phyloP scores from a whole-genome alignment of 2,797 vertebrate species.

The Borostomias antarcticus region DNA sequence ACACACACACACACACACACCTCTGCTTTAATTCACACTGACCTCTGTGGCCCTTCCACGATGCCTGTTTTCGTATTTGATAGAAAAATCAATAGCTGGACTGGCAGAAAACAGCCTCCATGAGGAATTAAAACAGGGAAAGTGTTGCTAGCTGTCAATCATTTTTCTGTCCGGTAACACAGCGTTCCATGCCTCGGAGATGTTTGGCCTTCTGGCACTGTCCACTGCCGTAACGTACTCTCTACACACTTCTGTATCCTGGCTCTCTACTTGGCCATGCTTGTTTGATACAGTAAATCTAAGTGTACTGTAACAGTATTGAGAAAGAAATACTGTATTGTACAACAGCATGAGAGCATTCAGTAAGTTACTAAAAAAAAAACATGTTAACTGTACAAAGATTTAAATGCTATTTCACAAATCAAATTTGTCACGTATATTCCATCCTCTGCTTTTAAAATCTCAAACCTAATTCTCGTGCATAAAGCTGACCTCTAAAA shows the following conservation, averaged over 20 bases:
- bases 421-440: no score
- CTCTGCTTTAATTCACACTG: constrained; percentile 71
- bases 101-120: constrained; percentile 69
- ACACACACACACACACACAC: constrained; percentile 45
- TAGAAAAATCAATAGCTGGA: constrained; percentile 72
- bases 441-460: no score
- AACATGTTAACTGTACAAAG: no score
- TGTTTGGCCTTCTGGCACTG: not conserved
- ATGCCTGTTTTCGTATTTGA: constrained; percentile 74
- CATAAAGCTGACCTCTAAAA: constrained; percentile 33
- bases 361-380: no score
- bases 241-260: no score
- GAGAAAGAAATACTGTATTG: no score
- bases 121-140: constrained; percentile 71
- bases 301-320: no score
- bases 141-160: constrained; percentile 63
- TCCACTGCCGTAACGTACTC: not conserved
- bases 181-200: constrained; percentile 13
- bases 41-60: constrained; percentile 69
- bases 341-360: no score
- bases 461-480: not conserved
- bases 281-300: no score
- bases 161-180: constrained; percentile 52
- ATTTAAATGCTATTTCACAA: no score
- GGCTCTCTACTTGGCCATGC: no score